Base-by-base conservation (phyloP, 2,113 vertebrate genomes). In the Psephotus haematonotus region DNA sequence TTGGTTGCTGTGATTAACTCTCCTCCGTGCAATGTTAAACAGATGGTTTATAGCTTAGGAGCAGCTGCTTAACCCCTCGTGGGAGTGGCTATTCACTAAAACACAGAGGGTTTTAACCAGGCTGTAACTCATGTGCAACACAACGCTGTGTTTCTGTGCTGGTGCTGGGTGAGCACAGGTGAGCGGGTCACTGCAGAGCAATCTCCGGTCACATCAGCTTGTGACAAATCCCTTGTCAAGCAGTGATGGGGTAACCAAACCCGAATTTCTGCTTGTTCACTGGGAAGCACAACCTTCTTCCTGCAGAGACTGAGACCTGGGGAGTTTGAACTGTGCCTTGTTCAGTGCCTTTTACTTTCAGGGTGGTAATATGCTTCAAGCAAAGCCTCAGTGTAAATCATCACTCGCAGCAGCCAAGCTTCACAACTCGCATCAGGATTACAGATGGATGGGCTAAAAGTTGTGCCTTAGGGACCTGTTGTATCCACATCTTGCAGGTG, bases 391-490 rank as follows among this genome's bases (percentile, higher is more conserved):
- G 11, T n/a, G 28, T 53, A 57, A 33, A 49, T 46, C 57, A 28
- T 81, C 1, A 4, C 17, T 62, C 6, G 4, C 28, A 4, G 4
- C 19, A 24, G 3, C 47, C 9, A 12, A 27, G 9, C 39, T 62
- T 37, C 2, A 15, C 10, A 17, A 2, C 24, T 81, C 9, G 0
- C 8, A 2, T 43, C 1, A 2, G 28, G 12, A 16, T 3, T 62
- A 52, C n/a, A 71, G 35, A 4, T 1, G 11, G 28, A 50, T 16
- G 46, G 41, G 79, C 37, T 92, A 29, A 65, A 68, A 69, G 28
- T 8, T 35, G 31, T 10, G 11, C 37, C 85, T 35, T 25, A 2
- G 44, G 71, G 52, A 68, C 8, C 13, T 41, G 24, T 27, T 88
- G 39, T 50, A 10, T 13, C 35, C 68, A 9, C 2, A 2, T 28